Base-by-base conservation (phyloP, 2,797 vertebrate genomes). In the Poecilia picta region DNA sequence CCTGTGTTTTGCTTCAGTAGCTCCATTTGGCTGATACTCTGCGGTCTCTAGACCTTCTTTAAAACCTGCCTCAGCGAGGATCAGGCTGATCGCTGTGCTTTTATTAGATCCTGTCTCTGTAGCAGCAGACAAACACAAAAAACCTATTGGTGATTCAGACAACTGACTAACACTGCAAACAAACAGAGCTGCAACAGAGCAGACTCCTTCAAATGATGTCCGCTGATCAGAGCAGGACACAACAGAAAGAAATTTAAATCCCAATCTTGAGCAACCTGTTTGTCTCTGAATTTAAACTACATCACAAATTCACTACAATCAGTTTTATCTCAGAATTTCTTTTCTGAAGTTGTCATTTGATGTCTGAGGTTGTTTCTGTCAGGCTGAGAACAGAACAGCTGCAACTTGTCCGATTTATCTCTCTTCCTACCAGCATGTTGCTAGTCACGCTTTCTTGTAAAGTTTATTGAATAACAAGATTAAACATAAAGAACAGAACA, bases 11-110 rank as follows among this genome's bases (percentile, higher is more conserved):
- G 92, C 92, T 93, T 89, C 89, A 91, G 82, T 66, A 76, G 85
- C 83, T 93, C 90, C 92, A 93, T 93, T 95, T 94, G 92, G 91
- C 86, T 80, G 89, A 89, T 87, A 81, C 88, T 85, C 82, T 80
- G 59, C 55, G 57, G 31, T 20, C 78, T 74, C 74, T 46, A 45
- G 57, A 15, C 66, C 49, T 82, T 11, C 73, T 72, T 76, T 33
- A 64, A 74, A 80, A 72, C 76, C 66, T 86, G 78, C 83, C 51
- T 82, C 88, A 85, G 78, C 83, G 81, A 73, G 76, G 83, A 90
- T 88, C 87, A 83, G 85, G 81, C 83, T 77, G 83, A 84, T 89
- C 88, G 87, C 85, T 88, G 85, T 81, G 18, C 31, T 64, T 64
- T 64, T 64, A 64, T 62, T 64, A 36, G 59, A 33, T 36, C 59